A percentile compares a stretch with the other conserved stretches of the same genome.
Conservation (phyloP, 1,140 invertebrate genomes). For the Bombus huntii region DNA sequence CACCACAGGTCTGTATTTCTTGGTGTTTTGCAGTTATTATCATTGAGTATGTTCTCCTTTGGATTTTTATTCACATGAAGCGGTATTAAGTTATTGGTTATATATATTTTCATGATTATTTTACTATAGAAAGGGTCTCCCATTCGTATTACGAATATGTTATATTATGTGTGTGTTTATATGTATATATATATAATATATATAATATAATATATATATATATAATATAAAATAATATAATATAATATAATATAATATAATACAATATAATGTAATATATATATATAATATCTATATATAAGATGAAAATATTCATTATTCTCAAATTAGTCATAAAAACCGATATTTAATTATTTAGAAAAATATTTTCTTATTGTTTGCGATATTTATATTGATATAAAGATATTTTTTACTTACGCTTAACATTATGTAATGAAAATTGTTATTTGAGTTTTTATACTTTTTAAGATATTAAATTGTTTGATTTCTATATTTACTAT, state of each 20-base stretch:
- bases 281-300: neutral
- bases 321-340: neutral
- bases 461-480: slow-evolving; percentile 39
- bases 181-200: no score
- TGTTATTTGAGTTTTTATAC: slow-evolving; percentile 40
- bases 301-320: neutral
- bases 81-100: slow-evolving; percentile 38
- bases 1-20: slow-evolving; percentile 70
- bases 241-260: neutral
- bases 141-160: neutral
- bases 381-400: neutral
- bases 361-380: slow-evolving; percentile 16
- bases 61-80: slow-evolving; percentile 58
- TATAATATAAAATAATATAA: neutral
- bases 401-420: neutral
- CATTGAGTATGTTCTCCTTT: slow-evolving; percentile 60
- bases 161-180: no score
- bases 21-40: slow-evolving; percentile 64
- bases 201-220: no score
- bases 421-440: slow-evolving; percentile 26
- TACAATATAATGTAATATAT: no score
- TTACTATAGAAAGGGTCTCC: neutral
- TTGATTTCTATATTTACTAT: slow-evolving; percentile 47
- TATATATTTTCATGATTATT: neutral
- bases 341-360: neutral